Base-by-base conservation (phyloP, 2,888 invertebrate species). In the Escarpia spicata region DNA sequence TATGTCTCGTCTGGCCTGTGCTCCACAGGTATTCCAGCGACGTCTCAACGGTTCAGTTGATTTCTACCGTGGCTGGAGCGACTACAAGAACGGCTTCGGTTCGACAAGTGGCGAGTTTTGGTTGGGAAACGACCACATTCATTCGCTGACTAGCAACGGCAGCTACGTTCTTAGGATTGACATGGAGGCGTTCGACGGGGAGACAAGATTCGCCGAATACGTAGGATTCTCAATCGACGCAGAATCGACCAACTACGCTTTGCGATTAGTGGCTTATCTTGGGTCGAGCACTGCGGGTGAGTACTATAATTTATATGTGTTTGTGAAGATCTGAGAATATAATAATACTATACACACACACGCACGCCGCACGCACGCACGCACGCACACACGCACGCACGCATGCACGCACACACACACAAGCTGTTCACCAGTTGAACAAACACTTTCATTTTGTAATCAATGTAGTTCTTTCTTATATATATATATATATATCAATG, bases 81-180 rank as follows among this genome's bases (percentile, higher is more conserved):
- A 75, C 19, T 75, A 75, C 26, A 75, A 75, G 75, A 75, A 15
- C 0, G 75, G 75, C 75, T 75, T 75, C 19, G 75, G 75, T 75
- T 15, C 19, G 26, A 26, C 75, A 26, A 75, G 75, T 75, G 75
- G 75, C 75, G 75, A 75, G 75, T 75, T 75, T 75, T 75, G 75
- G 75, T 75, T 75, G 75, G 75, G 75, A 75, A 75, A 75, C n/a
- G 75, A 75, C 75, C 75, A 75, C 75, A 75, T 75, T 75, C 19
- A 75, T 75, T 75, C 75, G 26, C 75, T 75, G 75, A 75, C 26
- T 15, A 75, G 75, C 75, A 75, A 15, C 4, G 75, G 75, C 75
- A 75, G 75, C 75, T 75, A 4, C 26, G 75, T 75, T 75, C 75
- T 75, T 75, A 75, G 75, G 26, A 75, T 75, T 75, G 75, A 75